These are phyloP conservation scores for Amphiprion clarkii DNA, from an alignment of 2,797 vertebrate genomes.

Conservation along the genomic window DNA sequence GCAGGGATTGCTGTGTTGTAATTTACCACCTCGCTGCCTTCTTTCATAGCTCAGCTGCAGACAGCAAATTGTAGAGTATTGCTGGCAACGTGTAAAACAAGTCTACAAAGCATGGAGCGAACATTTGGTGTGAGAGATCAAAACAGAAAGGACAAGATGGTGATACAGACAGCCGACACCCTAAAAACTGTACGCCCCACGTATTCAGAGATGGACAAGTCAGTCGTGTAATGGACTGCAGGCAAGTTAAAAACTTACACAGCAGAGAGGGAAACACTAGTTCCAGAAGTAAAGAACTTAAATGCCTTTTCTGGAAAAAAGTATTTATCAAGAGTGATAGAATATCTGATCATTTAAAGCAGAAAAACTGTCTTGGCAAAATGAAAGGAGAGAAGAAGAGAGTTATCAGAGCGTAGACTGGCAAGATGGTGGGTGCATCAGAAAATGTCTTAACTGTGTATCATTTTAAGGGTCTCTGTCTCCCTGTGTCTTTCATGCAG, in stretches of 20 bases:
- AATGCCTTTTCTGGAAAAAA: slow-evolving; percentile 48
- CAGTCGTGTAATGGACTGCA: slow-evolving; percentile 37
- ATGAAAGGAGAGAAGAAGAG: slow-evolving; percentile 78
- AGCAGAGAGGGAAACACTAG: slow-evolving; percentile 59
- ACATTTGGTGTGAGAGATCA: slow-evolving; percentile 52
- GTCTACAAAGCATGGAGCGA: slow-evolving; percentile 41
- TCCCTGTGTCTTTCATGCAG: slow-evolving; percentile 86
- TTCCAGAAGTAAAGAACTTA: slow-evolving; percentile 53
- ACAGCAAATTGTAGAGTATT: slow-evolving; percentile 56
- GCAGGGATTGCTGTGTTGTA: slow-evolving; percentile 56
- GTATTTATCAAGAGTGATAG: slow-evolving; percentile 28
- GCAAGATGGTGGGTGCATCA: slow-evolving; percentile 58
- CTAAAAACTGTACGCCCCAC: slow-evolving; percentile 32
- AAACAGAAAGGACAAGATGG: slow-evolving; percentile 52
- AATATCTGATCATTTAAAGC: slow-evolving; percentile 46
- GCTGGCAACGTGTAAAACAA: slow-evolving; percentile 48
- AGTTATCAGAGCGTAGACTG: slow-evolving; percentile 76
- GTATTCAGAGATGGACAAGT: slow-evolving; percentile 43
- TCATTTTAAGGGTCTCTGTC: slow-evolving; percentile 87
- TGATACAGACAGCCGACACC: slow-evolving; percentile 31
- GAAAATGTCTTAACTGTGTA: slow-evolving; percentile 83
- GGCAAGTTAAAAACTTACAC: slow-evolving; percentile 60
- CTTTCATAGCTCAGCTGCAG: slow-evolving; percentile 49
- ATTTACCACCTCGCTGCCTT: slow-evolving; percentile 70
- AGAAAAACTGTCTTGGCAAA: slow-evolving; percentile 45